Percentiles rank a stretch among this genome's conserved stretches.
phyloP scores from a whole-genome alignment of 2,888 invertebrate genomes.

The Ferrisia virgata region DNA sequence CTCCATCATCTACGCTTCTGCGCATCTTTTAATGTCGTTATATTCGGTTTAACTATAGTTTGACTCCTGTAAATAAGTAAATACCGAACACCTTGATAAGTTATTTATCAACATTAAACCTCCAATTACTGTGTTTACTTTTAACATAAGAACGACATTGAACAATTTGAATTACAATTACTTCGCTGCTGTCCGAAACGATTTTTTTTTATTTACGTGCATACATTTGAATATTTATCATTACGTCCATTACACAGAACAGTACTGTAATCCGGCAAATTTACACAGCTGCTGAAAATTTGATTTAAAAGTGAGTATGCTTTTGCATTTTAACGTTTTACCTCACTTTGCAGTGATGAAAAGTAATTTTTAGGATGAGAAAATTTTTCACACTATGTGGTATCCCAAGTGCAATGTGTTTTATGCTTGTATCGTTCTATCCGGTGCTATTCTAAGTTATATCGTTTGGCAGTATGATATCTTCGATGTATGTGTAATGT shows the following conservation, averaged over 20 bases:
- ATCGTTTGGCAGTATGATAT: not conserved
- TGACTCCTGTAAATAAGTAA: not conserved
- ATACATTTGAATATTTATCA: not conserved
- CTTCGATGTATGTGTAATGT: conserved; percentile 1
- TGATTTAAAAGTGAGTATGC: not conserved
- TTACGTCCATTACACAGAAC: too few relatives aligned
- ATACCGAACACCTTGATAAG: not conserved
- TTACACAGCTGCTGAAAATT: not conserved
- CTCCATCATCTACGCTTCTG: not conserved
- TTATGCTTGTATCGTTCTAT: not conserved
- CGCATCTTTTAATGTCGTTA: not conserved
- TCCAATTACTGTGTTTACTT: too few relatives aligned
- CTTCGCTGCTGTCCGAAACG: not conserved
- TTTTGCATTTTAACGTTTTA: not conserved
- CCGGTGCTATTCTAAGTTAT: not conserved
- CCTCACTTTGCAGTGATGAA: not conserved
- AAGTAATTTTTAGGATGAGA: not conserved
- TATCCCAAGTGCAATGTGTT: not conserved
- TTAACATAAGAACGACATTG: not conserved
- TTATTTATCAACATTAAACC: too few relatives aligned
- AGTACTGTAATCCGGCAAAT: not conserved
- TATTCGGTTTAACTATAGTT: conserved; percentile 22
- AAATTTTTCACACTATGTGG: not conserved
- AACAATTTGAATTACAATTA: not conserved
- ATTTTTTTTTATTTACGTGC: not conserved